phyloP scores from a whole-genome alignment of 2,113 vertebrate species.

The Strix aluco region DNA sequence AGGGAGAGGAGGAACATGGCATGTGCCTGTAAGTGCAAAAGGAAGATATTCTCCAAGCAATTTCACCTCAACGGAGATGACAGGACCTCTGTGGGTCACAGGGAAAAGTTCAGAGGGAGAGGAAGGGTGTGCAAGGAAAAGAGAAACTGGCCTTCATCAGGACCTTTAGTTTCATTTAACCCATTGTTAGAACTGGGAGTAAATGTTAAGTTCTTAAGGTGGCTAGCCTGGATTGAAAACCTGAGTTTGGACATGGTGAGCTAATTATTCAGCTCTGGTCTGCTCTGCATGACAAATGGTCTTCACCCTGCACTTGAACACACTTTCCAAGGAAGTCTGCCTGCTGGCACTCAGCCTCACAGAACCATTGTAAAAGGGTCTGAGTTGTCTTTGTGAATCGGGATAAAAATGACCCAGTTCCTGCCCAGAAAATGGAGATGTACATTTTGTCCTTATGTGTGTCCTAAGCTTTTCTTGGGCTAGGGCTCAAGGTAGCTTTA shows the following conservation, averaged over 20 bases:
- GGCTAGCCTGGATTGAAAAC: background rate
- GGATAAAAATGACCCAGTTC: constrained; percentile 3
- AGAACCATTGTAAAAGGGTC: background rate
- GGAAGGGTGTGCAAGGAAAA: background rate
- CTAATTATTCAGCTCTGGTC: background rate
- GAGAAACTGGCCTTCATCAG: background rate
- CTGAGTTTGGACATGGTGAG: background rate
- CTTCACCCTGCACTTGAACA: background rate
- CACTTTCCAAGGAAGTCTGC: constrained; percentile 32
- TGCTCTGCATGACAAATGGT: background rate
- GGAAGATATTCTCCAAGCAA: background rate
- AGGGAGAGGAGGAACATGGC: background rate
- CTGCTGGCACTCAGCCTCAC: constrained; percentile 12
- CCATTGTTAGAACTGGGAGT: background rate
- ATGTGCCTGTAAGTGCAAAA: background rate
- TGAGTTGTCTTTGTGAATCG: constrained; percentile 38
- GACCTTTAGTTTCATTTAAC: background rate
- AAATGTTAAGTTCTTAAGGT: background rate
- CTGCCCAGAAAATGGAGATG: background rate
- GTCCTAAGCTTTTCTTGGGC: constrained; percentile 2
- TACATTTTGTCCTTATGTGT: background rate
- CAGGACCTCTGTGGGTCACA: background rate
- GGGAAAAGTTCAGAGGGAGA: background rate
- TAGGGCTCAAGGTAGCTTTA: background rate
- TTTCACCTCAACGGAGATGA: background rate